Conservation (phyloP, 2,888 invertebrate species). For the Netelia melanura region DNA sequence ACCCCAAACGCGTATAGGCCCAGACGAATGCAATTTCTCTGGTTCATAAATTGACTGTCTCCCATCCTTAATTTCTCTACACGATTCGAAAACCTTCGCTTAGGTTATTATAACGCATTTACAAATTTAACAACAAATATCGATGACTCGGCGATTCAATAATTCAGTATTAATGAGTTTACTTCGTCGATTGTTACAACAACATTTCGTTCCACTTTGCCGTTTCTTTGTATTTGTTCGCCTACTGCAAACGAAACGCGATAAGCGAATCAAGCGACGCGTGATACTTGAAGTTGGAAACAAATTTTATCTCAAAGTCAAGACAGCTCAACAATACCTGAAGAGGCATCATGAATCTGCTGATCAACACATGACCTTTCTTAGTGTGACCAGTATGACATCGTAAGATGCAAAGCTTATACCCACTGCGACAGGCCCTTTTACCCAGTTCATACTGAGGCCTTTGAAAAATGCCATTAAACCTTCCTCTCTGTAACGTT, state of each 20-base stretch:
- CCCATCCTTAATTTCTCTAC: background rate
- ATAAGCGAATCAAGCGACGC: background rate
- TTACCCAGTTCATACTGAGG: conserved; percentile 99
- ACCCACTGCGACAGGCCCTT: conserved; percentile 95
- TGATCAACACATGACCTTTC: conserved; percentile 80
- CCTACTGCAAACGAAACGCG: background rate
- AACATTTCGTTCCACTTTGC: background rate
- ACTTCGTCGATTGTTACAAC: background rate
- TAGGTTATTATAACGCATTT: conserved; percentile 9
- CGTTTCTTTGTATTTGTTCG: background rate
- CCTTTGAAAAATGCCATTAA: conserved; percentile 98
- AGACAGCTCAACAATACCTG: background rate
- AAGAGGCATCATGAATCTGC: background rate
- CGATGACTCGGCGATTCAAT: background rate
- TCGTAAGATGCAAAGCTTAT: conserved; percentile 99
- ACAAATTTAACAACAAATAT: conserved; percentile 40
- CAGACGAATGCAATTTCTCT: background rate
- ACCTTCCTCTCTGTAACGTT: conserved; percentile 92
- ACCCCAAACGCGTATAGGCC: background rate
- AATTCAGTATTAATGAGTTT: background rate
- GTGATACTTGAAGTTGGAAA: background rate
- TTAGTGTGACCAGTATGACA: conserved; percentile 88
- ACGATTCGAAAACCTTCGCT: background rate
- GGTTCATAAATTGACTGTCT: background rate
- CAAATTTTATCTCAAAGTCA: background rate